Conservation (phyloP, 2,888 invertebrate species). For the Pachycephus smyrnensis region DNA sequence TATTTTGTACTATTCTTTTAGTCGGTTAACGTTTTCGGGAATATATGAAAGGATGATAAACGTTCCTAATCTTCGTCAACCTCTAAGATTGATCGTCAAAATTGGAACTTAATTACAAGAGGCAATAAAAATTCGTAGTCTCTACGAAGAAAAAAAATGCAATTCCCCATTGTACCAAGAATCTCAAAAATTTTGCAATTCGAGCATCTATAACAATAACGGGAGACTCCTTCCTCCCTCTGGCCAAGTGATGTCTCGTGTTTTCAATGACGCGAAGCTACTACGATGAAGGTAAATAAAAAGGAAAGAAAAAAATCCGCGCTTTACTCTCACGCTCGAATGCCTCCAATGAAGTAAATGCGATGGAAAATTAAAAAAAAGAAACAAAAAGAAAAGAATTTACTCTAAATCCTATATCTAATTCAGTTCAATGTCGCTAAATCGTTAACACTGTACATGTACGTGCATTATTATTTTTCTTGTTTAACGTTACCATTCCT, state of each 20-base stretch:
- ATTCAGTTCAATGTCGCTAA: conserved; percentile 33
- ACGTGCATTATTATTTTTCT: not conserved
- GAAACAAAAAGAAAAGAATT: conserved; percentile 22
- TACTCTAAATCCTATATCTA: conserved; percentile 19
- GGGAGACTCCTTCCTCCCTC: not conserved
- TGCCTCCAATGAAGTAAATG: conserved; percentile 5
- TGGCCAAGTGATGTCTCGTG: not conserved
- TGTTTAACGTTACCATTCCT: not conserved
- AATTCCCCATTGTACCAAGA: not conserved
- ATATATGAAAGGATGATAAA: not conserved
- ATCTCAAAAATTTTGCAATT: not conserved
- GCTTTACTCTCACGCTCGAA: not conserved
- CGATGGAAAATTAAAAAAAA: conserved; percentile 29
- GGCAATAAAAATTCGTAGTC: not conserved
- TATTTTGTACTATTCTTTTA: not conserved
- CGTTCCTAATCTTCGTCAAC: not conserved
- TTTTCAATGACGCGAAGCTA: too few species aligned
- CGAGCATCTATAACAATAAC: not conserved
- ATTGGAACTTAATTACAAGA: not conserved
- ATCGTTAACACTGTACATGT: not conserved
- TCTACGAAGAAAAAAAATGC: not conserved
- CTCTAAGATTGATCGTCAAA: not conserved
- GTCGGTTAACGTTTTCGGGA: not conserved
- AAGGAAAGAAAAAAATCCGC: not conserved
- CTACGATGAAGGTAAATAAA: not conserved